Evolutionary conservation across 2,113 vertebrate species (phyloP).

Genomic region (Brachyistius frenatus): DNA sequence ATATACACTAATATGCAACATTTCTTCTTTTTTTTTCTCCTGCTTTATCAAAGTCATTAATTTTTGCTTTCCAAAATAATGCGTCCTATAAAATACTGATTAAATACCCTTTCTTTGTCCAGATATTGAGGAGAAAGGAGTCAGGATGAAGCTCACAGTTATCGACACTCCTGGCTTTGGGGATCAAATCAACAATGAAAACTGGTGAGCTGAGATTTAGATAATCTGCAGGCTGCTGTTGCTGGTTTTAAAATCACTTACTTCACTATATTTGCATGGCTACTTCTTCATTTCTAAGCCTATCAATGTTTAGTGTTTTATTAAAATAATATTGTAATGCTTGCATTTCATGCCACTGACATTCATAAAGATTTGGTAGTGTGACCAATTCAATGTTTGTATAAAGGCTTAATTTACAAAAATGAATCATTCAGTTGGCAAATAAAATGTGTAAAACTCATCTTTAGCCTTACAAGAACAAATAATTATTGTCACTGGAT

Average conservation of each 20-base stretch:
- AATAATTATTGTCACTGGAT: no score
- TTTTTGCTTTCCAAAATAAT: not conserved
- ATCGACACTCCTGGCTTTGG: conserved; percentile 98
- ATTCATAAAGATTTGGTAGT: no score
- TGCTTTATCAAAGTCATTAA: not conserved
- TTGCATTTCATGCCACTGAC: no score
- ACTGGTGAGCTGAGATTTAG: conserved; percentile 87
- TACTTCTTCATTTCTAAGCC: not conserved
- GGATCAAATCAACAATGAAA: conserved; percentile 99
- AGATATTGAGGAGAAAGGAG: conserved; percentile 98
- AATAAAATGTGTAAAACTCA: no score
- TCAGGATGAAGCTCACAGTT: conserved; percentile 97
- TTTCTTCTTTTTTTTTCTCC: not conserved
- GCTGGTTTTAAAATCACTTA: not conserved
- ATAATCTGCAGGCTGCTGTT: not conserved
- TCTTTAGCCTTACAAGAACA: no score
- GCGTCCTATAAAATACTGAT: not conserved
- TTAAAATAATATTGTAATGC: no score
- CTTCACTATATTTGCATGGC: not conserved
- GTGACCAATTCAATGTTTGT: no score
- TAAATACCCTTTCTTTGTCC: conserved; percentile 8
- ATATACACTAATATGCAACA: not conserved
- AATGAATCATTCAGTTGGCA: no score
- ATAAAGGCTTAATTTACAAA: no score
- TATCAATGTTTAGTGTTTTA: no score